phyloP scores from a whole-genome alignment of 2,797 vertebrate species.

The Hydrolagus colliei region DNA sequence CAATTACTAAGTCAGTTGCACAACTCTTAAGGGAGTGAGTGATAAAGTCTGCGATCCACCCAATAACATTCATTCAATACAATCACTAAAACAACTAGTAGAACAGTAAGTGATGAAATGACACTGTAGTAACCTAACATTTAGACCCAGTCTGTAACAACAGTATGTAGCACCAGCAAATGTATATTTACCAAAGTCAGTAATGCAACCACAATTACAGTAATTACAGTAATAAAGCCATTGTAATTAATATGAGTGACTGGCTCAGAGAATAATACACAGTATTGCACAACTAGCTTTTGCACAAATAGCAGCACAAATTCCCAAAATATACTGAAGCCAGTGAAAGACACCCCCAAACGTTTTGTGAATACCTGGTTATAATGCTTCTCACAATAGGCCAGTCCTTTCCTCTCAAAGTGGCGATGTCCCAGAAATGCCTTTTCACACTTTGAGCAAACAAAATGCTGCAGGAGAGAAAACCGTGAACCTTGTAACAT shows the following conservation, averaged over 20 bases:
- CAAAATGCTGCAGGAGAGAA: conserved; percentile 53
- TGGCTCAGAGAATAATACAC: not conserved
- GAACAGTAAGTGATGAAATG: not conserved
- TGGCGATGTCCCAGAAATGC: conserved; percentile 62
- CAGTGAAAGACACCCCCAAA: not conserved
- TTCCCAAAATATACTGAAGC: not conserved
- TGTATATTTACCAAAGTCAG: too few species aligned
- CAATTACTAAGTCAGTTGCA: not conserved
- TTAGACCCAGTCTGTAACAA: not conserved
- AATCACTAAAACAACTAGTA: not conserved
- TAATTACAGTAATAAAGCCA: not conserved
- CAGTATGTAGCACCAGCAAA: not conserved
- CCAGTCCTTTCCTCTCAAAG: conserved; percentile 63
- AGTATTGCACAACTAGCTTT: too few species aligned
- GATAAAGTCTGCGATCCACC: too few species aligned
- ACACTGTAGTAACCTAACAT: not conserved
- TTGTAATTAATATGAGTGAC: not conserved
- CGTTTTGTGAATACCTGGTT: conserved; percentile 51
- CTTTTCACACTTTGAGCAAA: conserved; percentile 67
- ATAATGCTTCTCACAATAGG: conserved; percentile 66
- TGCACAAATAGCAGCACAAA: not conserved
- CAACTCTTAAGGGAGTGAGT: too few species aligned
- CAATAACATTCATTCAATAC: too few species aligned
- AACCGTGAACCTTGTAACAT: not conserved
- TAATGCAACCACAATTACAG: not conserved